Evolutionary conservation across 2,797 vertebrate species (phyloP), one percentile per base, ranked within the genome.

Genomic region (Mus spretus): DNA sequence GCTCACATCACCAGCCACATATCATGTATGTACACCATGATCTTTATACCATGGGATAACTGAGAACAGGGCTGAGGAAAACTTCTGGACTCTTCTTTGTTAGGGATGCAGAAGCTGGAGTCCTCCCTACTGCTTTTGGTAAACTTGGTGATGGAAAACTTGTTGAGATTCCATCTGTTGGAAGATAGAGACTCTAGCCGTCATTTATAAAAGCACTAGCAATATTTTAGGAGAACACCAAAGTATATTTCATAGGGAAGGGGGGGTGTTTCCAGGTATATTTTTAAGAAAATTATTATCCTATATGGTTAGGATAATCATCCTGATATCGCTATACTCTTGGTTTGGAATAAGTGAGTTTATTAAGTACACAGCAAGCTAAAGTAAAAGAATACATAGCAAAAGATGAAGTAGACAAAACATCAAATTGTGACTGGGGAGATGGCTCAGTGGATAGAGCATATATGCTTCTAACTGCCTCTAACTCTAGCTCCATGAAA

Each of bases 241-340:
- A 55, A 53, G 20, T 85, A 11, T 80, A 63, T 80, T 77, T 88
- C 74, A 55, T 74, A 70, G 31, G 15, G 37, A 53, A 84, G 17
- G 70, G 50, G 40, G 20, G 19, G 24, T 7, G 47, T 14, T 50
- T 89, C 17, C 13, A 84, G 44, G 19, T 88, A 3, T 57, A 26
- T 89, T 94, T 82, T 85, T 26, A 81, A 93, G 65, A 79, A 67
- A 80, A 34, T 75, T 84, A 70, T 72, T 55, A 14, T 72, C 26
- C 14, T 55, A 17, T 55, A 28, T 17, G 34, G 65, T 55, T 87
- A 55, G 34, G 31, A 70, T 31, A 86, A 26, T 86, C 19, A 67
- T 67, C 47, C 20, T 86, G 34, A 86, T 37, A 72, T 37, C 40
- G 22, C 14, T n/a, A 55, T 87, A 28, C 34, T 74, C 50, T 74